Evolutionary conservation across 2,797 vertebrate species (phyloP), one percentile per base, ranked within the genome.

Genomic region (Betta splendens): DNA sequence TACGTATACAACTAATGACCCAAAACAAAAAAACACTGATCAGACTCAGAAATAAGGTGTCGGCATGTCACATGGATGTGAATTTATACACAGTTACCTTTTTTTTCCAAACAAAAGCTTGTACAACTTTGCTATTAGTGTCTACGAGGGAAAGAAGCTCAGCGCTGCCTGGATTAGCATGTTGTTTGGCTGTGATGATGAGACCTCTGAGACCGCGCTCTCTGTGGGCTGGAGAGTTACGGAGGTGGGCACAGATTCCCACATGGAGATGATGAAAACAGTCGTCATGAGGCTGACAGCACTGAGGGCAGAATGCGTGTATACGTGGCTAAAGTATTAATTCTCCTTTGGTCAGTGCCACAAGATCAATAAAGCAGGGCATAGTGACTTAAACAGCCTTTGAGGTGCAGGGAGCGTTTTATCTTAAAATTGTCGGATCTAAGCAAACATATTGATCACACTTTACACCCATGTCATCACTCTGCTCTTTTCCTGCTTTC

Each of bases 131-230:
- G 8, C 26, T 31, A 54, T 50, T 11, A 26, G 13, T 10, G 52
- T 13, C 46, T 50, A 31, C 11, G 32, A 22, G 71, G 48, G 50
- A 71, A 64, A 60, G 48, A 39, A 17, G 61, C n/a, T n/a, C 51
- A 40, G 54, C 47, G 17, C 36, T 0, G 28, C 44, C 23, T 3
- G 39, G 54, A 52, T 52, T 8, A 12, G 22, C 22, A 3, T 72
- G 75, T 81, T 87, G 82, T 85, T 79, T 61, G 64, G 62, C 21
- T 31, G 9, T 50, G 66, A 46, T 81, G 85, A 85, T 77, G 80
- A 86, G 72, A 71, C 68, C 83, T 69, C 72, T 13, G 69, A 83
- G 83, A 71, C 68, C 5, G 31, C 4, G 28, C 39, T 29, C 58
- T 64, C 81, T 15, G 9, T 51, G 75, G 45, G 46, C 58, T 26